Conservation (phyloP, 2,797 vertebrate species). For the Lagocephalus sceleratus region DNA sequence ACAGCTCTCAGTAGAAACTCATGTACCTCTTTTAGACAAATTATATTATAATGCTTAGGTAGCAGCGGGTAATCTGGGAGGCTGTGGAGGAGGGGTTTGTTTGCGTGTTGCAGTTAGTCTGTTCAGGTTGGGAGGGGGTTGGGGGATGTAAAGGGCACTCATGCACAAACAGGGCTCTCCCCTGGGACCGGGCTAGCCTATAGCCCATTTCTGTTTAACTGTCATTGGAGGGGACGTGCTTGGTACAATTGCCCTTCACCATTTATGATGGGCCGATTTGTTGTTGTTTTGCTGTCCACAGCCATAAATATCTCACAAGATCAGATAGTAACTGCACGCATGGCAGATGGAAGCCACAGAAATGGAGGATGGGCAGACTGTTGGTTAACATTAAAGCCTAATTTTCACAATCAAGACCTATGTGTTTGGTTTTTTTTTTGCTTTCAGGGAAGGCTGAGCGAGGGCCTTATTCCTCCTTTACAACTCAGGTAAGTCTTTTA, state of each 20-base stretch:
- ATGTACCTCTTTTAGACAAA: constrained; percentile 44
- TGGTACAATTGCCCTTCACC: constrained; percentile 69
- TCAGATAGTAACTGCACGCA: constrained; percentile 42
- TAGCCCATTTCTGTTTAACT: constrained; percentile 63
- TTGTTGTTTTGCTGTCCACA: constrained; percentile 67
- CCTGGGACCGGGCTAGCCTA: constrained; percentile 62
- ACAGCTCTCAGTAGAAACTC: constrained; percentile 36
- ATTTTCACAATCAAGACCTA: constrained; percentile 37
- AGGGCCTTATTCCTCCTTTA: constrained; percentile 80
- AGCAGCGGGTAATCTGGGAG: constrained; percentile 51
- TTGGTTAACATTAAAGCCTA: constrained; percentile 56
- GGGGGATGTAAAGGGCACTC: constrained; percentile 65
- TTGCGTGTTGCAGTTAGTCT: constrained; percentile 58
- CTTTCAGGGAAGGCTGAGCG: constrained; percentile 85
- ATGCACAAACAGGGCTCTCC: constrained; percentile 73
- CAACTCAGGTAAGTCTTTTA: constrained; percentile 73
- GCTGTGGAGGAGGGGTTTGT: constrained; percentile 62
- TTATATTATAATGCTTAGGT: constrained; percentile 54
- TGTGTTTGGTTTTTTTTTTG: constrained; percentile 38
- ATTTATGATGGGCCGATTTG: constrained; percentile 72
- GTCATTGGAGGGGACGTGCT: constrained; percentile 56
- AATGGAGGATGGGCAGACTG: constrained; percentile 41
- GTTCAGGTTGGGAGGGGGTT: constrained; percentile 41
- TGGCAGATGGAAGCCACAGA: constrained; percentile 57
- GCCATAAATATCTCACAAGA: constrained; percentile 67